Conservation (phyloP, 2,888 invertebrate genomes). For the Leptopterna dolabrata region DNA sequence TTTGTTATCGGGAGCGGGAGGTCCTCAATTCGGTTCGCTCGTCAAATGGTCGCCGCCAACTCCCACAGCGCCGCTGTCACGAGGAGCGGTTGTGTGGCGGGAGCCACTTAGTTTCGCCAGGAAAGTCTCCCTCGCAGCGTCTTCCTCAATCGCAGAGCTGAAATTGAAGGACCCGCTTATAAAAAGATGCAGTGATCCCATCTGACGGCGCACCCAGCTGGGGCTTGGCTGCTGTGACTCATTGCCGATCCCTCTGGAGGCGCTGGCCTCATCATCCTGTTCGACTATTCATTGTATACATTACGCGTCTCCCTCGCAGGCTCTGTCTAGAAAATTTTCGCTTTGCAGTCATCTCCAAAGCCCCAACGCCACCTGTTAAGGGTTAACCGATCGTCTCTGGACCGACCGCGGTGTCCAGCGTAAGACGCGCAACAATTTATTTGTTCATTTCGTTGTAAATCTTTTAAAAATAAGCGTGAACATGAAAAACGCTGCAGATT, state of each 20-base stretch:
- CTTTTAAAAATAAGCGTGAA: too few relatives aligned
- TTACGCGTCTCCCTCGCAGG: not conserved
- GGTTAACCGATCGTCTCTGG: too few relatives aligned
- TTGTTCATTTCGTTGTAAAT: too few relatives aligned
- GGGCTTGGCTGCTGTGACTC: slow-evolving; percentile 48
- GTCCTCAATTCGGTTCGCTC: not conserved
- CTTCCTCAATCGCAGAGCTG: not conserved
- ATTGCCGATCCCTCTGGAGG: slow-evolving; percentile 39
- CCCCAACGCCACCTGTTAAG: not conserved
- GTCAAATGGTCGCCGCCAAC: not conserved
- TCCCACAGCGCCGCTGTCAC: not conserved
- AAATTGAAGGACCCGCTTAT: not conserved
- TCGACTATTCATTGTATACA: slow-evolving; percentile 55
- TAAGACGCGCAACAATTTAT: too few relatives aligned
- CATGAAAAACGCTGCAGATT: too few relatives aligned
- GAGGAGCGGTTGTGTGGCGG: too few relatives aligned
- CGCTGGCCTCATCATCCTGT: slow-evolving; percentile 50
- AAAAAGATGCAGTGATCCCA: slow-evolving; percentile 23
- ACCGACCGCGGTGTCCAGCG: too few relatives aligned
- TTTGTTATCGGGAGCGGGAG: too few relatives aligned
- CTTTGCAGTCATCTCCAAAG: not conserved
- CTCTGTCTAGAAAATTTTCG: not conserved
- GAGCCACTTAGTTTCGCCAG: slow-evolving; percentile 16
- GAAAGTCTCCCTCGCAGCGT: not conserved
- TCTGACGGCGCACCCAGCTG: slow-evolving; percentile 30